Base-by-base conservation (phyloP, 1,140 invertebrate genomes). In the Neodiprion pinetum region DNA sequence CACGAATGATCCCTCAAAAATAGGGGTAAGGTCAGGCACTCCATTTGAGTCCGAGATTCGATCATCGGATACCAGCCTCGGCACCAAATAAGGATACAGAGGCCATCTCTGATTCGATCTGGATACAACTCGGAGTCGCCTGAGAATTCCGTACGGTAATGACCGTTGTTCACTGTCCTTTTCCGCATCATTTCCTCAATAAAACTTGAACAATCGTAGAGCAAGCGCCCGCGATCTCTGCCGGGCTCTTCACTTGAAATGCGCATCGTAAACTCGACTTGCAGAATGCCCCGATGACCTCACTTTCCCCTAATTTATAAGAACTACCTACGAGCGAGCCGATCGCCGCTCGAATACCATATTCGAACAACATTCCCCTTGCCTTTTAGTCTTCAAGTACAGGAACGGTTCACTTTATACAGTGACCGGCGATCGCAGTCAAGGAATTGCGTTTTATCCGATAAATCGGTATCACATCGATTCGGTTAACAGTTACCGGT, bases 301-400 rank as follows among this genome's bases (percentile, higher is more conserved):
- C 53, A 61, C 53, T 61, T 61, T 61, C 53, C 53, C 53, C 53
- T 61, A 61, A 61, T 61, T 61, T 61, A 61, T 61, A 61, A 61
- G 28, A 40, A 40, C 28, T 5, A 61, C 53, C 17, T 17, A 17
- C 53, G 53, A 17, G 9, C 53, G 53, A 61, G 53, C 5, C 53
- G 53, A 61, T 61, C 53, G 53, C 53, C 53, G n/a, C 53, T 61
- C 11, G 53, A 61, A 61, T 61, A 61, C 53, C 11, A 61, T 5
- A 61, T 61, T 61, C 11, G n/a, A 61, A 61, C n/a, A 61, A 61
- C 9, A 61, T 61, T 61, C 53, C 11, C 5, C 28, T 40, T 40
- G 5, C 53, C 3, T 61, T 12, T 61, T 61, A 61, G 53, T 5
- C n/a, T 61, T 61, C 9, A 17, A 61, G n/a, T 12, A 9, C 9